Evolutionary conservation across 2,888 invertebrate species (phyloP).

Genomic region (Hyppa rectilinea): DNA sequence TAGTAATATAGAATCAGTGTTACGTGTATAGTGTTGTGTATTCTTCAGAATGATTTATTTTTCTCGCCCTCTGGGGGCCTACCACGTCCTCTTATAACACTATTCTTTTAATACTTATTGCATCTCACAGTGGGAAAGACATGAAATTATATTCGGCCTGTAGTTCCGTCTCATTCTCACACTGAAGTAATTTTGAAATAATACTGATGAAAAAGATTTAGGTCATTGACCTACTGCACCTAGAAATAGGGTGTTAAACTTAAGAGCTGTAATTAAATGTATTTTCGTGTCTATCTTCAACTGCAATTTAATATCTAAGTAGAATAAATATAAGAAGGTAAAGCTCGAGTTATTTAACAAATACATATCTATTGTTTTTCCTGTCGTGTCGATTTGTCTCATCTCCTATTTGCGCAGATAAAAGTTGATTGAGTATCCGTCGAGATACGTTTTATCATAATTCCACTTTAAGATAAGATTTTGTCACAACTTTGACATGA

Average conservation of each 20-base stretch:
- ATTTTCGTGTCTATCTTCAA: background rate
- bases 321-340: background rate
- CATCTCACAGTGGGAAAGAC: too few relatives aligned
- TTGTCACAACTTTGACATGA: conserved; percentile 21
- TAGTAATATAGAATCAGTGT: background rate
- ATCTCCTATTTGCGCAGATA: conserved; percentile 38
- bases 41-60: background rate
- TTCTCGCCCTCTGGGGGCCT: background rate
- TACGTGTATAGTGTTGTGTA: background rate
- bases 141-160: too few relatives aligned
- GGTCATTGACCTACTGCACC: background rate
- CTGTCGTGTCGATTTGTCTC: background rate
- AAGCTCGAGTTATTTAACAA: background rate
- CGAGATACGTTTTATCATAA: conserved; percentile 26
- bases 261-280: background rate
- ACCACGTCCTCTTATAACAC: too few relatives aligned
- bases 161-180: too few relatives aligned
- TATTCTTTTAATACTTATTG: too few relatives aligned
- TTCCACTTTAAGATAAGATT: conserved; percentile 37
- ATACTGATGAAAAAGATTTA: too few relatives aligned
- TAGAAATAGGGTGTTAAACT: background rate
- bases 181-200: too few relatives aligned
- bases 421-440: conserved; percentile 47
- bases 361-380: conserved; percentile 3
- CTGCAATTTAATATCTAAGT: background rate